Conservation (phyloP, 2,888 invertebrate species). For the Drosophila siamana region DNA sequence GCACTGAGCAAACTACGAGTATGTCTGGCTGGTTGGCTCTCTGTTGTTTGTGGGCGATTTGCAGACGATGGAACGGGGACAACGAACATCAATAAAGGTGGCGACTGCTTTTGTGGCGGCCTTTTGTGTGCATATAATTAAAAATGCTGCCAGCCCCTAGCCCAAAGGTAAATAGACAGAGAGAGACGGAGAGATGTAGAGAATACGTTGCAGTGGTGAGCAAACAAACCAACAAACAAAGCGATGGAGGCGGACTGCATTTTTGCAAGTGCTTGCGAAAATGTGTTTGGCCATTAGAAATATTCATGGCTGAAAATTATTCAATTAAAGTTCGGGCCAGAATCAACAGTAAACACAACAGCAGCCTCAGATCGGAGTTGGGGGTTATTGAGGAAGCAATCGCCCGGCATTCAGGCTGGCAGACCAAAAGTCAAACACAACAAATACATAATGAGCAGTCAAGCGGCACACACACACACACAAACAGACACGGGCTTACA, state of each 20-base stretch:
- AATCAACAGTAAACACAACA: slow-evolving; percentile 28
- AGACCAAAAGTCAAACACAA: slow-evolving; percentile 64
- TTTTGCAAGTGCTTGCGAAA: slow-evolving; percentile 73
- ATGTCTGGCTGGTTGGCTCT: slow-evolving; percentile 44
- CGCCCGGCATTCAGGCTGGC: slow-evolving; percentile 18
- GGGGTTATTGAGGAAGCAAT: neutral
- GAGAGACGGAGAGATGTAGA: neutral
- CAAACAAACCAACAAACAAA: slow-evolving; percentile 49
- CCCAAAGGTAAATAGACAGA: slow-evolving; percentile 64
- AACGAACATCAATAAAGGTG: slow-evolving; percentile 75
- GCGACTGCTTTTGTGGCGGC: slow-evolving; percentile 79
- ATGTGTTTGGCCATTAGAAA: slow-evolving; percentile 81
- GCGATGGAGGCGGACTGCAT: slow-evolving; percentile 45
- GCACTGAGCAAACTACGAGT: slow-evolving; percentile 67
- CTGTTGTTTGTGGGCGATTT: slow-evolving; percentile 8
- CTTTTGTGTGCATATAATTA: slow-evolving; percentile 79
- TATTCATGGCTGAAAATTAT: slow-evolving; percentile 79
- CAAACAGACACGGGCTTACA: too few species aligned
- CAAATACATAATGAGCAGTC: slow-evolving; percentile 78
- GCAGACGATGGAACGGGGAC: slow-evolving; percentile 19
- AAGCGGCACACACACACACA: slow-evolving; percentile 49
- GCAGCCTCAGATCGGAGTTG: slow-evolving; percentile 5
- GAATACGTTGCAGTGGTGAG: slow-evolving; percentile 26
- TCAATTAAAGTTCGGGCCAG: slow-evolving; percentile 74
- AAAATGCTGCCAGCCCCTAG: slow-evolving; percentile 73